Conservation (phyloP, 2,113 vertebrate genomes). For the Rhodinocichla rosea region DNA sequence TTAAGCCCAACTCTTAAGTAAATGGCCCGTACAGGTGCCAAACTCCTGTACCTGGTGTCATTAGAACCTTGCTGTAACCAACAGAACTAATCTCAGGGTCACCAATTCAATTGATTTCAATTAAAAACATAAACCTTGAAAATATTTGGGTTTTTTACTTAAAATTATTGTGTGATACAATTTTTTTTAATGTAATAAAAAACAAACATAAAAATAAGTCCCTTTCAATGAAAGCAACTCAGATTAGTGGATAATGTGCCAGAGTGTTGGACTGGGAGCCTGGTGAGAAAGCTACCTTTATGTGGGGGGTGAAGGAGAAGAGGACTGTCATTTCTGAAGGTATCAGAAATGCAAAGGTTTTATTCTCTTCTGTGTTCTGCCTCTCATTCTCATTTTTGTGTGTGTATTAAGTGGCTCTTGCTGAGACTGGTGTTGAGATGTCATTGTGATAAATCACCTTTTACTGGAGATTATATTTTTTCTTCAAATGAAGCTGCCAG, state of each 20-base stretch:
- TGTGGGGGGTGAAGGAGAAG: neutral
- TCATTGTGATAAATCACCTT: constrained; percentile 35
- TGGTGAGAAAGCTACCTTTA: neutral
- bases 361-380: neutral
- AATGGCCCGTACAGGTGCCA: neutral
- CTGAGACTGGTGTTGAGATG: constrained; percentile 5
- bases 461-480: constrained; percentile 26
- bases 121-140: neutral
- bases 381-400: neutral
- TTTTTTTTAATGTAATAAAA: neutral
- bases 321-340: neutral
- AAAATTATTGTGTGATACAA: neutral
- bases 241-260: neutral
- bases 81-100: neutral
- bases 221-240: neutral
- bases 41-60: neutral
- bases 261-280: neutral
- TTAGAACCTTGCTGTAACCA: neutral
- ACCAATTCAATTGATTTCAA: neutral
- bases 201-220: neutral
- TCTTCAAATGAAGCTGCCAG: constrained; percentile 41
- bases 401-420: constrained; percentile 20
- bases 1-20: rapidly evolving
- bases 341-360: neutral
- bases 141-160: neutral